These are phyloP conservation scores for Ceyx cyanopectus DNA, from an alignment of 2,113 vertebrate genomes.

Conservation along the genomic window DNA sequence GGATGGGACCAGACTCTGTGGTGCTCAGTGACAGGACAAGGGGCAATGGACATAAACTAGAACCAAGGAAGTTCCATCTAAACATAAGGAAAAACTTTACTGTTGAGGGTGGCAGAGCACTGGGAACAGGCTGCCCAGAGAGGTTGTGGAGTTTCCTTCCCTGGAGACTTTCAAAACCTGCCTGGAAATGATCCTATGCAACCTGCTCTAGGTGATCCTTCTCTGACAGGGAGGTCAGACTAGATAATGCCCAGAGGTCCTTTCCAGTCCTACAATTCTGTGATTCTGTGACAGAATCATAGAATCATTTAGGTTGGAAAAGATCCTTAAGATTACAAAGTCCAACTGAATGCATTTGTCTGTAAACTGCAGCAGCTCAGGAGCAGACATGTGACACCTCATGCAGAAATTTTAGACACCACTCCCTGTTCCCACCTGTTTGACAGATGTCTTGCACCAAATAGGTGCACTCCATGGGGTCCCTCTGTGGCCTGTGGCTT, in stretches of 20 bases:
- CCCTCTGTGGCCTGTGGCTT: neutral
- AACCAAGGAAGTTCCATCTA: neutral
- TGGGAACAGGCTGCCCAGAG: neutral
- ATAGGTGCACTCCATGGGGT: fast-evolving
- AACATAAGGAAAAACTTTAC: neutral
- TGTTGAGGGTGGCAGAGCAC: neutral
- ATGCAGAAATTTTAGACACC: neutral
- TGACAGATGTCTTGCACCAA: neutral
- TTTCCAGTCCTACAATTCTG: neutral
- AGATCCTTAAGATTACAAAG: neutral
- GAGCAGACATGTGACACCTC: neutral
- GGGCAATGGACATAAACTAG: neutral
- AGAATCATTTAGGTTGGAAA: neutral
- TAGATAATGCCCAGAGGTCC: neutral
- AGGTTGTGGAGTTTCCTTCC: neutral
- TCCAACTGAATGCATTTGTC: neutral
- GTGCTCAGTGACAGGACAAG: neutral
- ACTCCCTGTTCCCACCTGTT: neutral
- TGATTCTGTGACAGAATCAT: neutral
- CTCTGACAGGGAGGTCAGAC: neutral
- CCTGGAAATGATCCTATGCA: no score
- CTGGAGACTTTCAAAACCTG: no score
- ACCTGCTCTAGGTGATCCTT: no score
- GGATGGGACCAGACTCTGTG: neutral
- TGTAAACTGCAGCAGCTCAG: neutral